Conservation (phyloP, 2,797 vertebrate species). For the Bradypodion ventrale region DNA sequence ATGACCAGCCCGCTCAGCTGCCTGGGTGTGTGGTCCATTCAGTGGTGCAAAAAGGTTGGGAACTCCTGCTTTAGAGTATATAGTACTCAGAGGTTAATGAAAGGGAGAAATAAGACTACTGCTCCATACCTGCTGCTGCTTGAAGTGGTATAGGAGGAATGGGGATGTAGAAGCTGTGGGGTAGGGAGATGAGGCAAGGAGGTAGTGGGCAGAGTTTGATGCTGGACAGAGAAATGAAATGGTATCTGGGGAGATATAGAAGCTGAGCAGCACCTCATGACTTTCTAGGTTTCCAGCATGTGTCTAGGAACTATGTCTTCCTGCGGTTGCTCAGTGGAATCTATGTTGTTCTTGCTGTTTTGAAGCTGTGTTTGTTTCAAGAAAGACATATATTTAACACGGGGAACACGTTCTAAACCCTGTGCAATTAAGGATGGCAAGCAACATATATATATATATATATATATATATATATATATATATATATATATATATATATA, state of each 20-base stretch:
- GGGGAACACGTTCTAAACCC: background rate
- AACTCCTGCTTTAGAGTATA: too few species aligned
- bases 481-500: too few species aligned
- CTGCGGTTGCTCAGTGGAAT: background rate
- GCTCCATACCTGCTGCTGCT: background rate
- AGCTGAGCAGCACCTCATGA: background rate
- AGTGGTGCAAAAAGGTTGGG: too few species aligned
- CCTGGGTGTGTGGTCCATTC: too few species aligned
- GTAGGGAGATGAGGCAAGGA: too few species aligned
- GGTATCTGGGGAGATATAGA: background rate
- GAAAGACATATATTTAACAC: background rate
- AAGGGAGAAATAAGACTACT: background rate
- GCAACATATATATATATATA: background rate
- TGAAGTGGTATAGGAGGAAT: background rate
- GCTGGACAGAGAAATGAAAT: too few species aligned
- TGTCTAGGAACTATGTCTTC: background rate
- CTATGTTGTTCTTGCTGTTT: background rate
- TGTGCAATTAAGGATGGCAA: background rate
- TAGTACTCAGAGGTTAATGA: background rate
- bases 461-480: too few species aligned
- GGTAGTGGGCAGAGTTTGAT: too few species aligned
- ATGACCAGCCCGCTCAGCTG: too few species aligned
- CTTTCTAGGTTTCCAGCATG: background rate
- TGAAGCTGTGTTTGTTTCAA: background rate
- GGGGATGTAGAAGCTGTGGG: too few species aligned